Evolutionary conservation across 2,888 invertebrate genomes (phyloP).

Genomic region (Linnaemya vulpina): DNA sequence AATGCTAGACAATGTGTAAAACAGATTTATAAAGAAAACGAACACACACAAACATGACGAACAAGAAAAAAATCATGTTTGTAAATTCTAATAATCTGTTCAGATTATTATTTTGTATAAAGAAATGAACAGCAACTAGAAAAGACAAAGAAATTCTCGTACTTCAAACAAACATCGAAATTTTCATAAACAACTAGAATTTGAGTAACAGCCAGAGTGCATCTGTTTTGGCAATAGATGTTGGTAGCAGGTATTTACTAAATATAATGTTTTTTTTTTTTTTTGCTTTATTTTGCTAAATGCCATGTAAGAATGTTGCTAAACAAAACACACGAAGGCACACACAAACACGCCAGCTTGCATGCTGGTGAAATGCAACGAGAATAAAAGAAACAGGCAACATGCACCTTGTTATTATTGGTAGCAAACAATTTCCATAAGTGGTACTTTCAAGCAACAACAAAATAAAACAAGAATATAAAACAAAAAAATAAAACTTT

Average conservation of each 20-base stretch:
- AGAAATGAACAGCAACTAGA: slow-evolving; percentile 30
- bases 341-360: slow-evolving; percentile 2
- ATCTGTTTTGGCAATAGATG: slow-evolving; percentile 10
- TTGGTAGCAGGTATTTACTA: slow-evolving; percentile 54
- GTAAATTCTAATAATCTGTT: slow-evolving; percentile 58
- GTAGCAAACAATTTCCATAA: slow-evolving; percentile 69
- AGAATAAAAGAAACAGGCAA: slow-evolving; percentile 1
- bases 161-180: slow-evolving; percentile 16
- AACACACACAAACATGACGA: background rate
- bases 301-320: slow-evolving; percentile 51
- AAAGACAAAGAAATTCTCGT: slow-evolving; percentile 27
- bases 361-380: background rate
- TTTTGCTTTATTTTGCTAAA: slow-evolving; percentile 58
- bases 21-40: background rate
- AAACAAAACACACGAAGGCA: slow-evolving; percentile 20
- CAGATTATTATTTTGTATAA: slow-evolving; percentile 31
- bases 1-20: slow-evolving; percentile 32
- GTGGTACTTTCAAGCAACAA: slow-evolving; percentile 52
- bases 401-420: slow-evolving; percentile 57
- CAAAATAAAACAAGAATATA: too few relatives aligned
- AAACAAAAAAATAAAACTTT: slow-evolving; percentile 6
- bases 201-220: background rate
- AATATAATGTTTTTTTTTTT: too few relatives aligned
- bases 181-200: slow-evolving; percentile 10
- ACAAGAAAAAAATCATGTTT: slow-evolving; percentile 27